These are phyloP conservation scores for Ochotona curzoniae DNA, from an alignment of 2,113 vertebrate genomes.

Conservation along the genomic window DNA sequence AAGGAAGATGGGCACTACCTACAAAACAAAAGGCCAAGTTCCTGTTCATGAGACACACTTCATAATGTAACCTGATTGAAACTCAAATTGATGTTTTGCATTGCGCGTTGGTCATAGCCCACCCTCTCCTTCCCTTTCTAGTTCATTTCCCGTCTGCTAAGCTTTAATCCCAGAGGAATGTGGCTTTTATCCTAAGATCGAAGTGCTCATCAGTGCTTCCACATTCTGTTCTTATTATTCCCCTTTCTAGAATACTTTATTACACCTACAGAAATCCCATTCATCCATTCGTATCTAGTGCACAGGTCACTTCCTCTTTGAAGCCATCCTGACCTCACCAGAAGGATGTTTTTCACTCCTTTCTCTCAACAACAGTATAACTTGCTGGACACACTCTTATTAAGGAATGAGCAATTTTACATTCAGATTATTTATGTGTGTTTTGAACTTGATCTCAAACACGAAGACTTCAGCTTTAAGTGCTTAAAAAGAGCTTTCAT, in stretches of 20 bases:
- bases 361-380: background rate
- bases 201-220: background rate
- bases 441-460: background rate
- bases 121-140: background rate
- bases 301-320: background rate
- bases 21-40: background rate
- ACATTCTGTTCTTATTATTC: background rate
- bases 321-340: background rate
- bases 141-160: background rate
- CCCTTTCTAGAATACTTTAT: background rate
- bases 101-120: background rate
- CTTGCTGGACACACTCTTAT: background rate
- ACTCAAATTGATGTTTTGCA: background rate
- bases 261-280: background rate
- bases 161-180: background rate
- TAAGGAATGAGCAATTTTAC: background rate
- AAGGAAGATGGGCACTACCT: background rate
- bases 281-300: background rate
- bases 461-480: background rate
- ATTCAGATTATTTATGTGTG: background rate
- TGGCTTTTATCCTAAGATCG: background rate
- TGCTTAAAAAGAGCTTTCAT: background rate
- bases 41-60: background rate
- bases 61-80: background rate
- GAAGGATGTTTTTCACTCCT: background rate